Base-by-base conservation (phyloP, 2,888 invertebrate genomes). In the Schizaphis graminum region DNA sequence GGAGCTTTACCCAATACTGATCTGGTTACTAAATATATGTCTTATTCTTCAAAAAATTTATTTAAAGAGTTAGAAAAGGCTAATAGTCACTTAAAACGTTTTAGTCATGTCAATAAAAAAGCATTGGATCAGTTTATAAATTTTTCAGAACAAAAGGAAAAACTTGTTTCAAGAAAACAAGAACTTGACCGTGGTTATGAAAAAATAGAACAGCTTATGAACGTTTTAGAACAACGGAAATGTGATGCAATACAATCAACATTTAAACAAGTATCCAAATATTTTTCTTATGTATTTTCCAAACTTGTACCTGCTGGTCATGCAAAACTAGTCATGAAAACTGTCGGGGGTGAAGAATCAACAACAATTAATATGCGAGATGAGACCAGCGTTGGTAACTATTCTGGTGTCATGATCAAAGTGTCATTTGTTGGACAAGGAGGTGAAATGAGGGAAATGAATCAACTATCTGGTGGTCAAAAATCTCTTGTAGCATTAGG, bases 81-180 rank as follows among this genome's bases (percentile, higher is more conserved):
- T 8, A 99, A 99, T 95, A 98, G 98, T 95, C 99, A 99, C 96
- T 96, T 99, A 94, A 99, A 99, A 96, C 99, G 99, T 96, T 99
- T 99, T 96, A 99, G 98, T 95, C 99, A 99, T 96, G 99, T 99
- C 1, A 99, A 99, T 96, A 99, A 99, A 96, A 99, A 99, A 96
- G 99, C 99, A 1, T 96, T 99, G 95, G 99, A 99, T 96, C 99
- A 99, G 96, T 99, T 99, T 96, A 98, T 99, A 96, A 99, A 98
- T 95, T 99, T 99, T 96, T 99, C 99, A 0, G 99, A 99, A 95
- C 99, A 99, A 96, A 99, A 99, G 96, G 99, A 99, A 96, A 99
- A 99, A 95, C 96, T 99, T 0, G 98, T 99, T 95, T 98, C 98
- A 95, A 97, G 99, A 95, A 99, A 99, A 96, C 99, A 99, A 95